These are phyloP conservation scores for Turdus rufiventris DNA, from an alignment of 2,113 vertebrate genomes.

Conservation along the genomic window DNA sequence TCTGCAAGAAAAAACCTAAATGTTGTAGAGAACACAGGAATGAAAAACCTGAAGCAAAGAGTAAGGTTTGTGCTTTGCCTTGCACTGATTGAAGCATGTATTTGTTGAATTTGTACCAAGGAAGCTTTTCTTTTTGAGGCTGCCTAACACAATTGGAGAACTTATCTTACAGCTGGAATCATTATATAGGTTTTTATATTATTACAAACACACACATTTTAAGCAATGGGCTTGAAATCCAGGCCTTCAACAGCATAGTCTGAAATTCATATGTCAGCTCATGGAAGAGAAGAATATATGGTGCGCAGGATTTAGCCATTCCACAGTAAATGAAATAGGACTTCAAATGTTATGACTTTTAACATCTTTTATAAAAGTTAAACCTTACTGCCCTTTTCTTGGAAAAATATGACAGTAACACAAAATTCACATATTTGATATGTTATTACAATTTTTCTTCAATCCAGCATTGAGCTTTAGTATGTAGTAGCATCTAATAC, in stretches of 20 bases:
- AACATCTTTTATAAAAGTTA: neutral
- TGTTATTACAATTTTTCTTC: neutral
- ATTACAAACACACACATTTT: neutral
- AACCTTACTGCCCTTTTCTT: neutral
- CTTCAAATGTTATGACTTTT: neutral
- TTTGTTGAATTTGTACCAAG: neutral
- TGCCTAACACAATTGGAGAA: neutral
- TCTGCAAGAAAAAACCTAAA: neutral
- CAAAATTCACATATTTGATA: neutral
- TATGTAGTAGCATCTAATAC: neutral
- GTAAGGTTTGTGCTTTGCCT: neutral
- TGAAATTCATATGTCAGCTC: neutral
- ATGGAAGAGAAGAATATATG: neutral
- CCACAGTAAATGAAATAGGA: neutral
- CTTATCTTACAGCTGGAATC: neutral
- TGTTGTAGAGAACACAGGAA: neutral
- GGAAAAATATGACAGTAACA: neutral
- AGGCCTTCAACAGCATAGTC: neutral
- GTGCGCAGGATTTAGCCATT: neutral
- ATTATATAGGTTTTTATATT: neutral
- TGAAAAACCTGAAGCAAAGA: neutral
- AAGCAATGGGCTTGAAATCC: neutral
- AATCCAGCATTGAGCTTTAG: constrained; percentile 8
- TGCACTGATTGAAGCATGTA: neutral
- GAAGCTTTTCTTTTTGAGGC: neutral